Evolutionary conservation across 2,113 vertebrate genomes (phyloP), one percentile per base, ranked within the genome.

Genomic region (Cranoglanis bouderius): DNA sequence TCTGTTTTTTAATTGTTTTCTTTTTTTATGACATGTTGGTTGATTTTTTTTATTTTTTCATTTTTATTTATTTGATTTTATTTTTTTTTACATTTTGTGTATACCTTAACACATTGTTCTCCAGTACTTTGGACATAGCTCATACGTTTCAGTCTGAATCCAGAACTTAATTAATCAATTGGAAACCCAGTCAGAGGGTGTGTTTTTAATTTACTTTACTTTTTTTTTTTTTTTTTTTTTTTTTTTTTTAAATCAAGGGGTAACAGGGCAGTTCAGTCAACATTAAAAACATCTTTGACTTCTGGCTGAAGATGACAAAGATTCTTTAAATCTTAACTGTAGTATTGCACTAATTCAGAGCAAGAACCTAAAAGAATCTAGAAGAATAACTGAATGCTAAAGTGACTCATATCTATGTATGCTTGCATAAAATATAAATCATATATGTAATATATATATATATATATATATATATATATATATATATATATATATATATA

Each of bases 61-160:
- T n/a, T n/a, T n/a, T n/a, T n/a, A n/a, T n/a, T n/a, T 6, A 46
- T 8, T 8, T 46, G 7, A 46, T 46, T 46, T 46, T 46, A 46
- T 46, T 46, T 46, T 3, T 38, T 72, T 72, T 38, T 72, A 2
- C 67, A 35, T 18, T 72, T 43, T 82, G 57, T 81, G 40, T 82
- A 51, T 13, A 74, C 72, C 82, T 12, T 40, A 38, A 82, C 87
- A 91, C 89, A 87, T 85, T 90, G 88, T 90, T 93, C 90, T 91
- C 91, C 83, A 92, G 90, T 91, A 82, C 72, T 32, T 75, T 90
- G 55, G 40, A 51, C 18, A 75, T 21, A 53, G 16, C 18, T 82
- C 51, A 57, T 57, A 19, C 74, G 32, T 40, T 59, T 74, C 51
- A 21, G 51, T 21, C 57, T 57, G n/a, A 57, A 57, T 57, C 43